Evolutionary conservation across 2,797 vertebrate genomes (phyloP).

Genomic region (Nannoperca australis): DNA sequence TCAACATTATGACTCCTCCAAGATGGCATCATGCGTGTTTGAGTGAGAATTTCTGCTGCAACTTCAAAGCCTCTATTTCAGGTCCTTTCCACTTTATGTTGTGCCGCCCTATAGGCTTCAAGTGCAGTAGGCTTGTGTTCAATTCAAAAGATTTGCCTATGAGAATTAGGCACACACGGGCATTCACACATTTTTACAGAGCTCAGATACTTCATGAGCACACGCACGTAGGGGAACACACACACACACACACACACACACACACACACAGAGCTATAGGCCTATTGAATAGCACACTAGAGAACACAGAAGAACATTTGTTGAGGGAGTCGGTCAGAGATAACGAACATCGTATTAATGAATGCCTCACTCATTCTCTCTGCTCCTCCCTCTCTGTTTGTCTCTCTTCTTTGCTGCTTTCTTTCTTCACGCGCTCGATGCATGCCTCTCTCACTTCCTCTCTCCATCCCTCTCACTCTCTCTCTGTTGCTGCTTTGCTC

Average conservation of each 20-base stretch:
- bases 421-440: conserved; percentile 15
- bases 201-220: conserved; percentile 12
- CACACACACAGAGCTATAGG: conserved; percentile 16
- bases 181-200: conserved; percentile 2
- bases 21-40: neutral
- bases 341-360: conserved; percentile 74
- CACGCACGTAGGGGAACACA: conserved; percentile 10
- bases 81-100: conserved; percentile 2
- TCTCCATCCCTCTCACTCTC: conserved; percentile 51
- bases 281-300: conserved; percentile 45
- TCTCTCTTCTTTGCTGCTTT: conserved; percentile 26
- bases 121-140: neutral
- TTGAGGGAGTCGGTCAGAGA: conserved; percentile 65
- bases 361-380: conserved; percentile 52
- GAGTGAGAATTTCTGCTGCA: neutral
- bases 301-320: conserved; percentile 67
- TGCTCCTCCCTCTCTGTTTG: conserved; percentile 59
- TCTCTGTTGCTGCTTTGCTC: conserved; percentile 53
- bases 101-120: neutral
- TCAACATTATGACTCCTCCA: neutral
- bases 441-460: neutral
- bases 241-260: conserved; percentile 39
- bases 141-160: conserved; percentile 1
- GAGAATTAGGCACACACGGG: neutral
- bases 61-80: conserved; percentile 10